Base-by-base conservation (phyloP, 2,797 vertebrate species). In the Spea hammondii region DNA sequence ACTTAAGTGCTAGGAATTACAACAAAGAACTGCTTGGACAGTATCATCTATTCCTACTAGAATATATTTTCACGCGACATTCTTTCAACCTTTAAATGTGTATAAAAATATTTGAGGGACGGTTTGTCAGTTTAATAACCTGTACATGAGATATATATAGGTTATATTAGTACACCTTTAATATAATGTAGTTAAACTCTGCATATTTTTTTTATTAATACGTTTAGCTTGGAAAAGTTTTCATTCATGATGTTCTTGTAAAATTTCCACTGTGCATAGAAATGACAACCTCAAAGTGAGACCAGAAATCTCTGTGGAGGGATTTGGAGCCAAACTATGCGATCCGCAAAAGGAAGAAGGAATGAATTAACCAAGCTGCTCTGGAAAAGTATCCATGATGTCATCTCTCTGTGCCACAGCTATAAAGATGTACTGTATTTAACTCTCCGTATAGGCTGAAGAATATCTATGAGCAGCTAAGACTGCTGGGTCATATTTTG, bases 221-320 rank as follows among this genome's bases (percentile, higher is more conserved):
- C 10, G 55, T 10, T 76, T 14, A 48, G 51, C 32, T 47, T 66
- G 12, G 47, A 67, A 76, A 64, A 67, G 44, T 53, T 76, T 76
- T 54, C 51, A 53, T 76, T 76, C 44, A 57, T 67, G 47, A 2
- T 49, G 5, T 10, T 10, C 50, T 17, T 4, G 66, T 32, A 57
- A 55, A 59, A 62, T 51, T 17, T 5, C 32, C n/a, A 66, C 8
- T 45, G 11, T 7, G 9, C 5, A 46, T 8, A 47, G 47, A 65
- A 67, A 57, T 65, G 72, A 62, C 65, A 57, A 76, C 64, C 74
- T 17, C 51, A 67, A 55, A 50, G 53, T 14, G 62, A 75, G 17
- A 75, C 53, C 66, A 14, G 53, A 14, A 46, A 8, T 3, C 5
- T 10, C 66, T 69, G 11, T 17, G 65, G n/a, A 49, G 46, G 69